Evolutionary conservation across 92 coral and sea anemone species (phyloP).

Genomic region (Paramuricea clavata): DNA sequence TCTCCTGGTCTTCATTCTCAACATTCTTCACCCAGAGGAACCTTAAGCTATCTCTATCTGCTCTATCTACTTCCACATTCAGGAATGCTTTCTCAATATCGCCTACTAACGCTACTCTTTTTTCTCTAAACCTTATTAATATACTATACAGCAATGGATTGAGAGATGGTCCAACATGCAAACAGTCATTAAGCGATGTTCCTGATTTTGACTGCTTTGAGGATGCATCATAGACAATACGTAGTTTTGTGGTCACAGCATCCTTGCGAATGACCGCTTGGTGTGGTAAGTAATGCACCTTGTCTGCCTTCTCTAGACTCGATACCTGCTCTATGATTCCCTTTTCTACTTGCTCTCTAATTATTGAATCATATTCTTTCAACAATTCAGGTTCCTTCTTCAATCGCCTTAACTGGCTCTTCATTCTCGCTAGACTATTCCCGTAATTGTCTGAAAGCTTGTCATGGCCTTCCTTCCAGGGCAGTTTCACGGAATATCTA

Average conservation of each 20-base stretch:
- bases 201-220: no score
- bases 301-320: background rate
- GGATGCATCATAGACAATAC: constrained; percentile 1
- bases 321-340: background rate
- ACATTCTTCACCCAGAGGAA: constrained; percentile 38
- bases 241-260: background rate
- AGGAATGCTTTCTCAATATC: no score
- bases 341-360: background rate
- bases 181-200: no score
- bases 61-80: background rate
- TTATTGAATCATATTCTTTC: background rate
- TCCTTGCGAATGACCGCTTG: no score
- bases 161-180: no score
- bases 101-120: background rate
- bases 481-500: no score
- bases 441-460: no score
- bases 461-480: no score
- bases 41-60: background rate
- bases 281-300: background rate
- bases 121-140: background rate
- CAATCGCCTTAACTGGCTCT: no score
- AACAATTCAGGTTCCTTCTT: background rate
- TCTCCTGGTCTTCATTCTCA: background rate
- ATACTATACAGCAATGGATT: no score
- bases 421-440: no score